Evolutionary conservation across 2,888 invertebrate species (phyloP).

Genomic region (Auanema sp.): DNA sequence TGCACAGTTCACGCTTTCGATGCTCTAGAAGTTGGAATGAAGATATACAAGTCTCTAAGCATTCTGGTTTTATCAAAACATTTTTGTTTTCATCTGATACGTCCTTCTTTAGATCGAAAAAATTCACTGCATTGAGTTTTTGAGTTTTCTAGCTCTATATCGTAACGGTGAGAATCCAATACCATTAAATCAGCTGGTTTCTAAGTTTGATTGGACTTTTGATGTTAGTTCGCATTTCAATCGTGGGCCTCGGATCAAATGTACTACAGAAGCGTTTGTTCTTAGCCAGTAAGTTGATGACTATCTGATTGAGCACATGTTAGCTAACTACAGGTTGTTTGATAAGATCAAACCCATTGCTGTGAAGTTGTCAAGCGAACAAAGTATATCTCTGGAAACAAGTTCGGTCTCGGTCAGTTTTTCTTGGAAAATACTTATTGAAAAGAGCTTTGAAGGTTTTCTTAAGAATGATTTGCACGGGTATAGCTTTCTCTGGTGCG

Average conservation of each 20-base stretch:
- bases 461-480: conserved; percentile 11
- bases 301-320: background rate
- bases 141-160: conserved; percentile 23
- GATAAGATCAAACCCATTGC: conserved; percentile 11
- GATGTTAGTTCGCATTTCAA: conserved; percentile 5
- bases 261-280: conserved; percentile 8
- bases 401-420: conserved; percentile 12
- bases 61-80: too few species aligned
- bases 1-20: conserved; percentile 7
- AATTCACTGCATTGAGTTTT: conserved; percentile 6
- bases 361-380: conserved; percentile 7
- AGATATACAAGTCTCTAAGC: too few species aligned
- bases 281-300: conserved; percentile 8
- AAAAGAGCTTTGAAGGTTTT: background rate
- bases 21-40: background rate
- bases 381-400: conserved; percentile 25
- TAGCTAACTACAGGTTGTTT: conserved; percentile 6
- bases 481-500: conserved; percentile 24
- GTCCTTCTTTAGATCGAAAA: conserved; percentile 5
- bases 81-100: too few species aligned
- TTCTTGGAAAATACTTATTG: too few species aligned
- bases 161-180: conserved; percentile 18
- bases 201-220: conserved; percentile 16
- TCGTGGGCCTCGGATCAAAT: conserved; percentile 1
- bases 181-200: conserved; percentile 10